These are phyloP conservation scores for Empidonax traillii DNA, from an alignment of 2,113 vertebrate species.

Conservation along the genomic window DNA sequence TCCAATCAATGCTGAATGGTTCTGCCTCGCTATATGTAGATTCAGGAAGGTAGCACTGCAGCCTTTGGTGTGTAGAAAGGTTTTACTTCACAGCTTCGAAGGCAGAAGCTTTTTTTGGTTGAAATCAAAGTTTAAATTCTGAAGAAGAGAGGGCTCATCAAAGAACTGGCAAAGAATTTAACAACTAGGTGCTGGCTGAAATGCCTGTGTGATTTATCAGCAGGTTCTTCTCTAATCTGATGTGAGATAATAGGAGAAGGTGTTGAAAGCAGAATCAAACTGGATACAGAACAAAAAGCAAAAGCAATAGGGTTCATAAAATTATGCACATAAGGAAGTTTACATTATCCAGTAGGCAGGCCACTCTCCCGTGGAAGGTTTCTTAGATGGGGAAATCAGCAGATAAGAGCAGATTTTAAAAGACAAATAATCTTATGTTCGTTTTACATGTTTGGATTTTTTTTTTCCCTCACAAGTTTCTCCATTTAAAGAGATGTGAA, in stretches of 20 bases:
- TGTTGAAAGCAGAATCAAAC: constrained; percentile 51
- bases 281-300: constrained; percentile 50
- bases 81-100: constrained; percentile 6
- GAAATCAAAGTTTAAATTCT: constrained; percentile 46
- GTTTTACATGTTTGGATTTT: neutral
- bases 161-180: constrained; percentile 43
- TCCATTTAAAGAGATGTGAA: neutral
- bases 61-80: neutral
- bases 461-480: neutral
- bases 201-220: constrained; percentile 41
- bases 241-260: constrained; percentile 45
- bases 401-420: neutral
- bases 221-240: constrained; percentile 40
- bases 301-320: constrained; percentile 13
- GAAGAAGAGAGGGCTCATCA: constrained; percentile 21
- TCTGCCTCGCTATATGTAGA: neutral
- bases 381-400: neutral
- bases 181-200: constrained; percentile 29
- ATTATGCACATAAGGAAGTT: constrained; percentile 10
- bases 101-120: constrained; percentile 5
- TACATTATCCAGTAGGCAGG: neutral
- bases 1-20: constrained; percentile 11
- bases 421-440: neutral
- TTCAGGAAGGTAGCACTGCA: neutral
- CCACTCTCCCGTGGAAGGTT: neutral